Conservation (phyloP, 1,140 invertebrate genomes). For the Gryon sp. region DNA sequence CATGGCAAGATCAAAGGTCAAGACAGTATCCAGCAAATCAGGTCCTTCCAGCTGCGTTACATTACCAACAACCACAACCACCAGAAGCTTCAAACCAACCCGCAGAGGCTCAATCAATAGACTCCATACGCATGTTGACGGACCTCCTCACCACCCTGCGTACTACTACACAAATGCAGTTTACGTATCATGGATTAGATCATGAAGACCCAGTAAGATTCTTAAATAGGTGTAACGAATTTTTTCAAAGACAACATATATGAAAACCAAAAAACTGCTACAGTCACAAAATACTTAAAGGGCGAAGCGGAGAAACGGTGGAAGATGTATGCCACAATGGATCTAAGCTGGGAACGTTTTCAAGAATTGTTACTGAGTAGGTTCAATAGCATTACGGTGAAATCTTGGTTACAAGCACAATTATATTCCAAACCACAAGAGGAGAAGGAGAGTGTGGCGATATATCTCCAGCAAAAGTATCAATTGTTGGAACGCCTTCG, state of each 20-base stretch:
- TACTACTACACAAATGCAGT: not conserved
- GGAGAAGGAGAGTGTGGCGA: constrained; percentile 17
- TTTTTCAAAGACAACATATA: not conserved
- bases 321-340: constrained; percentile 25
- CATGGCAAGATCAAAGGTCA: too few relatives aligned
- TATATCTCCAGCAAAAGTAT: too few relatives aligned
- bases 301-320: constrained; percentile 46
- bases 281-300: constrained; percentile 5
- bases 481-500: constrained; percentile 21
- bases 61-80: too few relatives aligned
- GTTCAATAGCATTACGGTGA: constrained; percentile 10
- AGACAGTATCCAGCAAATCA: too few relatives aligned
- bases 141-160: not conserved
- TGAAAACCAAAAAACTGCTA: not conserved
- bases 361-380: constrained; percentile 13
- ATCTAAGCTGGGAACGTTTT: constrained; percentile 28
- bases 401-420: constrained; percentile 9
- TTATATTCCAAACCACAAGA: constrained; percentile 28
- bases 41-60: too few relatives aligned
- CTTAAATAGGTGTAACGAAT: not conserved
- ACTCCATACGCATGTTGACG: not conserved
- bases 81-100: too few relatives aligned
- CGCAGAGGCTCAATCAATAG: too few relatives aligned
- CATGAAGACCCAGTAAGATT: not conserved
- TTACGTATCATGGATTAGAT: not conserved